Percentiles rank a stretch among this genome's conserved stretches.
Evolutionary conservation across 2,113 vertebrate species (phyloP).

Genomic region (Carlito syrichta): DNA sequence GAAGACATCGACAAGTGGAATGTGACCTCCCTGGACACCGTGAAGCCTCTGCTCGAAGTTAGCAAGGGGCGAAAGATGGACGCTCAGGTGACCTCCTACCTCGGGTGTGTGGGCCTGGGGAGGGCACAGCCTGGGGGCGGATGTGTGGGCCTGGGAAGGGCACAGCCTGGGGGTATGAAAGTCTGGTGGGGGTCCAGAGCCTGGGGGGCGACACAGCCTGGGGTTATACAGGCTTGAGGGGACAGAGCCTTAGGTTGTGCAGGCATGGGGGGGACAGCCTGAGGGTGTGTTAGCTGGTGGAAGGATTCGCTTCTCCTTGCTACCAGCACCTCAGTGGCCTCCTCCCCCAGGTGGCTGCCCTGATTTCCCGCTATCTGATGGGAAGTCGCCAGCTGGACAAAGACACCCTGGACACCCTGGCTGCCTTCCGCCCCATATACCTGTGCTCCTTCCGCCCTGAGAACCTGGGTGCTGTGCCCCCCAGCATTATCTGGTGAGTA

Average conservation of each 20-base stretch:
- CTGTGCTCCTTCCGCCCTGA: conserved; percentile 80
- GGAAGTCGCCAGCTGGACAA: conserved; percentile 70
- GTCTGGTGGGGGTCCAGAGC: too few relatives aligned
- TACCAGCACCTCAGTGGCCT: background rate
- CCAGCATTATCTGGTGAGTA: conserved; percentile 82
- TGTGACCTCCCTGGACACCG: conserved; percentile 50
- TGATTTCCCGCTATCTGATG: conserved; percentile 79
- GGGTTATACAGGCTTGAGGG: background rate
- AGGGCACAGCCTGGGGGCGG: background rate
- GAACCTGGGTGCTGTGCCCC: conserved; percentile 72
- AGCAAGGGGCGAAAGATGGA: background rate
- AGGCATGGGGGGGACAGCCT: background rate
- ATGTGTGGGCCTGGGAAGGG: background rate
- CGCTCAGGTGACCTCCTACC: background rate
- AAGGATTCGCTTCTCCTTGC: fast-evolving
- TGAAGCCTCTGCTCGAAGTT: conserved; percentile 67
- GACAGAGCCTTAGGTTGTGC: fast-evolving
- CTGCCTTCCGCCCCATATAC: conserved; percentile 72
- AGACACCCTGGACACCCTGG: conserved; percentile 71
- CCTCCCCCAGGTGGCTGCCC: conserved; percentile 75
- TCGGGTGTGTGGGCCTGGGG: background rate
- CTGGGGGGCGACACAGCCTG: too few relatives aligned
- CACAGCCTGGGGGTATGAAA: background rate
- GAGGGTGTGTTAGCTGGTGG: background rate
- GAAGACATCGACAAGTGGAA: conserved; percentile 74